Conservation (phyloP, 2,888 invertebrate genomes). For the Autographa pulchrina region DNA sequence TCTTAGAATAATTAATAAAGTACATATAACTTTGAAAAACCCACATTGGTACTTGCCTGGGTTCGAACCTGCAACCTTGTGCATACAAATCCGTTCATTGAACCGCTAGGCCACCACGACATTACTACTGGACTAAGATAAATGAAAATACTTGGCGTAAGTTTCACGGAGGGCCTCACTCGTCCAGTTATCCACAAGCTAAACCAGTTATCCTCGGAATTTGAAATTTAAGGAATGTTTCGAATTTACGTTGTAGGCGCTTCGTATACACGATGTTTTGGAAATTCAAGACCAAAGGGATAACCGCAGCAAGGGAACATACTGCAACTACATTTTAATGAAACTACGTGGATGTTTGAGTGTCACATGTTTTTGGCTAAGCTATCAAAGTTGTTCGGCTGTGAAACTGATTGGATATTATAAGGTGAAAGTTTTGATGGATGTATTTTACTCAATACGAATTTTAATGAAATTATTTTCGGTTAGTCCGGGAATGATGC, state of each 20-base stretch:
- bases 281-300: constrained; percentile 54
- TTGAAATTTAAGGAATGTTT: constrained; percentile 70
- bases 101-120: too few relatives aligned
- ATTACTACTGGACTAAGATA: constrained; percentile 58
- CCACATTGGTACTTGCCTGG: too few relatives aligned
- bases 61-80: too few relatives aligned
- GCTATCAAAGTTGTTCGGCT: constrained; percentile 1
- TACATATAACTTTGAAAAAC: too few relatives aligned
- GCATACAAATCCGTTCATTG: too few relatives aligned
- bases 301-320: constrained; percentile 45
- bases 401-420: neutral
- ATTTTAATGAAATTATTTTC: too few relatives aligned
- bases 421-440: too few relatives aligned
- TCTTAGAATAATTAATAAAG: too few relatives aligned
- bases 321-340: constrained; percentile 37
- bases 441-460: too few relatives aligned
- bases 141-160: constrained; percentile 63
- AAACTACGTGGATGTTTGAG: neutral
- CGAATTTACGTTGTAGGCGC: constrained; percentile 59
- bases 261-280: constrained; percentile 52
- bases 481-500: too few relatives aligned
- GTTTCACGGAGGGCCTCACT: constrained; percentile 58
- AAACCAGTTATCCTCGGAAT: constrained; percentile 66
- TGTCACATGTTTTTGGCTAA: constrained; percentile 1
- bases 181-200: constrained; percentile 64